phyloP scores from a whole-genome alignment of 2,113 vertebrate species.

The Delphinus delphis region DNA sequence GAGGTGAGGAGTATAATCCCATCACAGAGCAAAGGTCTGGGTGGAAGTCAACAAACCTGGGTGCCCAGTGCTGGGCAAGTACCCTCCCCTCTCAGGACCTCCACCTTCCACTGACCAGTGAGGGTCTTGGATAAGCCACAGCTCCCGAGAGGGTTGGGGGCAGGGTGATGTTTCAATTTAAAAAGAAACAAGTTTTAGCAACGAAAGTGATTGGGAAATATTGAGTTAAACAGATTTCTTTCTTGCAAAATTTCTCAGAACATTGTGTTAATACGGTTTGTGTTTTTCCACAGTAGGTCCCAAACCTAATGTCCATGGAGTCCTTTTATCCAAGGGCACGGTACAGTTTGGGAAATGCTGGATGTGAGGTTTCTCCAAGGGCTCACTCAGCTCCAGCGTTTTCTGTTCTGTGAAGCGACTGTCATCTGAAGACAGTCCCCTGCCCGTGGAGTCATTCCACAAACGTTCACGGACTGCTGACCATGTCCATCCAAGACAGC shows the following conservation, averaged over 20 bases:
- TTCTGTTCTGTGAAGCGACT: background rate
- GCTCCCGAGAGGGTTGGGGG: background rate
- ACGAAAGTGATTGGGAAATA: background rate
- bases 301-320: accelerated
- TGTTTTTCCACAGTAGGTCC: background rate
- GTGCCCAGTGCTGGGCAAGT: background rate
- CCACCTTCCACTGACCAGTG: background rate
- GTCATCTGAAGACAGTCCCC: background rate
- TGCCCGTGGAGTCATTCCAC: background rate
- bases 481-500: accelerated
- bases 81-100: background rate
- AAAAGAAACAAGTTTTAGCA: background rate
- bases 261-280: background rate
- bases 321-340: background rate
- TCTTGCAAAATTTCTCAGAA: background rate
- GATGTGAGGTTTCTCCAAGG: too few relatives aligned
- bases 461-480: background rate
- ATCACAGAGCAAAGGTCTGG: background rate
- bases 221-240: background rate
- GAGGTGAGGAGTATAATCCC: background rate
- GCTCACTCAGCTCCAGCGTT: accelerated
- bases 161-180: background rate
- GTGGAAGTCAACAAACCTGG: too few relatives aligned
- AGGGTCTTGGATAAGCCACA: background rate
- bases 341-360: background rate